Base-by-base conservation (phyloP, 2,888 invertebrate species). In the Cylindroiulus punctatus region DNA sequence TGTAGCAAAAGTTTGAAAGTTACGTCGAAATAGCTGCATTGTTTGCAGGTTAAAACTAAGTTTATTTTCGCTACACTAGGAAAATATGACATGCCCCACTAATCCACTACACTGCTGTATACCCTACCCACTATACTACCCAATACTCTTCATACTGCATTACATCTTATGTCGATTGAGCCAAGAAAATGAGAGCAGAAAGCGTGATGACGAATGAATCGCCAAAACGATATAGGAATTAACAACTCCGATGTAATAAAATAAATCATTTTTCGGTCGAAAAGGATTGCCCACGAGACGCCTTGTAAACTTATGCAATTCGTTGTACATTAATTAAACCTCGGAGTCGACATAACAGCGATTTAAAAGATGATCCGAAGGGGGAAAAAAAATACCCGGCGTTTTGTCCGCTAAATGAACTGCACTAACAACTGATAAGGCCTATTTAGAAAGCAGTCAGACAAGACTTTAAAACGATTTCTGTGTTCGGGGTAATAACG, bases 401-500 rank as follows among this genome's bases (percentile, higher is more conserved):
- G 32, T 32, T 44, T 47, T 42, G 40, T 44, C 52, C 32, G 44
- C 52, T 84, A 84, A 84, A 84, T 84, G 84, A 84, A 84, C 84
- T 84, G 32, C 42, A 22, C 44, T 52, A 44, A 84, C 84, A 84
- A 84, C 81, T 86, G 86, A 86, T 86, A 86, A 86, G 19, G 47
- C 30, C 86, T 86, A 86, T 86, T 86, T 86, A 86, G 76, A 86
- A 86, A 86, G 81, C 86, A 81, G 81, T 86, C 42, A 12, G 10
- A 81, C 81, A 81, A 36, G 81, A 86, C 81, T 81, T 86, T 86
- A 86, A 86, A 86, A 86, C 81, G 86, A 86, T 86, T 86, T 86
- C 86, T 52, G 86, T 86, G 86, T 86, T 86, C 86, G 76, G 14
- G 40, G 86, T 81, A 86, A 86, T 86, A 86, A 86, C 86, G 81